Evolutionary conservation across 2,113 vertebrate species (phyloP).

Genomic region (Gorsachius goisagi): DNA sequence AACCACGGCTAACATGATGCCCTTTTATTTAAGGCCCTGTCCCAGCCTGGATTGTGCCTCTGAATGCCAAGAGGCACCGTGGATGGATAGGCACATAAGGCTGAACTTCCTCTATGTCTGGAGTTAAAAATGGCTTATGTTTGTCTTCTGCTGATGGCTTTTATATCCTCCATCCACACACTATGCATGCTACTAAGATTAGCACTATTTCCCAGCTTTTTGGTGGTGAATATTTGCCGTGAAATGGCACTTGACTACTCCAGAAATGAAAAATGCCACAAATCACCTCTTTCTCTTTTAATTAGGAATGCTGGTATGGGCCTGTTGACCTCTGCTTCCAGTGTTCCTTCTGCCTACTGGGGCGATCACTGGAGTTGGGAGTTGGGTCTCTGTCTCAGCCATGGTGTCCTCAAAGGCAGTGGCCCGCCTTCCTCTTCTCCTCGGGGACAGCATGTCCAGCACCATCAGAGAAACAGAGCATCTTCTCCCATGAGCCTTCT

Average conservation of each 20-base stretch:
- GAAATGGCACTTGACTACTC: not conserved
- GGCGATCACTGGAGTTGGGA: not conserved
- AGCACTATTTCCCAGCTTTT: not conserved
- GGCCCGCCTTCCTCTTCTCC: not conserved
- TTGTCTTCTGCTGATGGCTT: not conserved
- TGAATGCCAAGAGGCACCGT: not conserved
- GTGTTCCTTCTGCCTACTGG: not conserved
- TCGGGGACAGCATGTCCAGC: not conserved
- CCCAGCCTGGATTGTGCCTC: not conserved
- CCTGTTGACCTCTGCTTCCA: not conserved
- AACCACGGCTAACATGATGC: accelerated
- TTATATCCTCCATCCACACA: not conserved
- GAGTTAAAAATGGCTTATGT: not conserved
- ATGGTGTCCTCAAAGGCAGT: not conserved
- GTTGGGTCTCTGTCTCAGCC: not conserved
- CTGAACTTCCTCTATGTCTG: not conserved
- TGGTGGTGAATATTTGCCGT: not conserved
- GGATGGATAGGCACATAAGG: not conserved
- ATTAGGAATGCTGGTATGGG: not conserved
- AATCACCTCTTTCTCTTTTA: not conserved
- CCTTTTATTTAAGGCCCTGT: not conserved
- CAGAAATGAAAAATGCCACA: not conserved
- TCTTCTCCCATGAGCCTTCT: not conserved
- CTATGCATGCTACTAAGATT: not conserved
- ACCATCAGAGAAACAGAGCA: not conserved